A percentile compares a stretch with the other conserved stretches of the same genome.
Conservation (phyloP, 53 echinoderm and acorn worm genomes). For the Crossaster papposus region DNA sequence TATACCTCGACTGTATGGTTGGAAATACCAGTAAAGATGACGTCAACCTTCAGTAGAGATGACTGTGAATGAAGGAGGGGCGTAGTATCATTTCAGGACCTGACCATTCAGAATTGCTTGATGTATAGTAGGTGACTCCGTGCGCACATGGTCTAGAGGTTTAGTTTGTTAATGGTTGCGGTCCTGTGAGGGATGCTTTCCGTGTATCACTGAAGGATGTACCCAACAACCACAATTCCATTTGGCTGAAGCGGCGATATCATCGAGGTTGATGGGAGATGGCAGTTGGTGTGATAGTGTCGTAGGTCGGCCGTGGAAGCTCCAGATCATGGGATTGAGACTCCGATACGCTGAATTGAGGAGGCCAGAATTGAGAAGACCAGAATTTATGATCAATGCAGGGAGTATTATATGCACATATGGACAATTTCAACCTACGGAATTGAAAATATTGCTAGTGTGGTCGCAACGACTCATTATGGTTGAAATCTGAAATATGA, state of each 20-base stretch:
- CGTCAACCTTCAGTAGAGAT: constrained; percentile 13
- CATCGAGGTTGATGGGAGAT: background rate
- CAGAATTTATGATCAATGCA: background rate
- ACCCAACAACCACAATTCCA: background rate
- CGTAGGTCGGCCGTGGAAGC: constrained; percentile 14
- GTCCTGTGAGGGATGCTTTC: background rate
- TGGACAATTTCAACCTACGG: background rate
- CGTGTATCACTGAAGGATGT: background rate
- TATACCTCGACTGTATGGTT: no score
- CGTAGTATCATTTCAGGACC: background rate
- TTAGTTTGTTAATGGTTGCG: background rate
- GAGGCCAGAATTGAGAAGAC: no score
- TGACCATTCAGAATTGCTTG: constrained; percentile 24
- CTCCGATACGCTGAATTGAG: background rate
- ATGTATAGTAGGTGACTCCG: constrained; percentile 6
- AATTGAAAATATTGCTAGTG: background rate
- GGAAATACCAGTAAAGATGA: constrained; percentile 39
- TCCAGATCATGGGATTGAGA: constrained; percentile 34
- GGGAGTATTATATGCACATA: background rate
- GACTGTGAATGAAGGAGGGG: constrained; percentile 51
- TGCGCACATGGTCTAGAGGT: constrained; percentile 13
- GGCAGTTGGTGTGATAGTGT: constrained; percentile 12
- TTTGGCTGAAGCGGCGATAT: background rate
- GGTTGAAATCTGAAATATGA: background rate
- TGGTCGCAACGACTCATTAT: background rate